Conservation (phyloP, 2,797 vertebrate species). For the Acrossocheilus fasciatus region DNA sequence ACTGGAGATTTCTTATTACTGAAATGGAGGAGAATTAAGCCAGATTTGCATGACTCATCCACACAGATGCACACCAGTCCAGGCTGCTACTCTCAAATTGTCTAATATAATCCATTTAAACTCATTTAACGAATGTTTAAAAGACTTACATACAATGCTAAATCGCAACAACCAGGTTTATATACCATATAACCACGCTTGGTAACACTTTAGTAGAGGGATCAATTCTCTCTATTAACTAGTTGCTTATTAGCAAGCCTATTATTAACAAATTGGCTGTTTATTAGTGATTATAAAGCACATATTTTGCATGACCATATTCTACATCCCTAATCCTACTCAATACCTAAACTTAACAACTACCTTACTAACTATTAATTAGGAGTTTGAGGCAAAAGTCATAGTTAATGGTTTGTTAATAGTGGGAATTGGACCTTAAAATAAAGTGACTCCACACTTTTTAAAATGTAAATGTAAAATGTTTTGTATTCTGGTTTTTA, state of each 20-base stretch:
- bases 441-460: background rate
- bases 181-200: background rate
- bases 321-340: background rate
- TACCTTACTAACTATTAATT: background rate
- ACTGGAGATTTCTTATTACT: slow-evolving; percentile 80
- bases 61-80: background rate
- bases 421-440: background rate
- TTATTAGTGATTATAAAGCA: background rate
- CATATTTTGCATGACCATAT: background rate
- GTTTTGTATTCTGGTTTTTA: background rate
- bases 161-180: background rate
- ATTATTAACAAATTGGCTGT: background rate
- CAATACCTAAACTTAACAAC: background rate
- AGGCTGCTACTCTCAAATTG: slow-evolving; percentile 15
- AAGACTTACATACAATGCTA: background rate
- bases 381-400: background rate
- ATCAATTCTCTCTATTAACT: background rate
- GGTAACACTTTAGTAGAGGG: background rate
- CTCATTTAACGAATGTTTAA: slow-evolving; percentile 2
- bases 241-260: background rate
- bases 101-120: background rate
- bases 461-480: background rate
- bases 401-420: background rate
- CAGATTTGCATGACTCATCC: slow-evolving; percentile 41
- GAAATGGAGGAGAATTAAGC: slow-evolving; percentile 19